Evolutionary conservation across 2,888 invertebrate species (phyloP), one percentile per base, ranked within the genome.

Genomic region (Oscheius myriophilus): DNA sequence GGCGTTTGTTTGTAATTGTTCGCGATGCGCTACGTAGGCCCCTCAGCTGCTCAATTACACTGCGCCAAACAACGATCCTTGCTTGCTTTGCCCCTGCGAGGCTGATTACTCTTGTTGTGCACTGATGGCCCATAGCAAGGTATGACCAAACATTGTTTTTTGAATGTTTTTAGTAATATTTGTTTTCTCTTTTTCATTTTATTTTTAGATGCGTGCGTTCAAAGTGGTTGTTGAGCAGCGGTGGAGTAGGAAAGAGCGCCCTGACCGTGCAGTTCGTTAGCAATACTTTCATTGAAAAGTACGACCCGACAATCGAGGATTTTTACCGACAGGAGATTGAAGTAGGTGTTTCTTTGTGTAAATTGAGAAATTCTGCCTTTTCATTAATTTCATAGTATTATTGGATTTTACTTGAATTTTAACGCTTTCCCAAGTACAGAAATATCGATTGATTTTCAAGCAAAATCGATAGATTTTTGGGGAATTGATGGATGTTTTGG

Each of bases 321-420:
- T 98, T 98, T 90, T 98, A 98, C 90, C 91, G 97, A 76, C 98
- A 98, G 90, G 97, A 98, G 90, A 98, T 98, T 87, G 97, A 97
- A 90, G 86, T 83, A 25, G 51, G 67, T 64, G n/a, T n/a, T n/a
- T n/a, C 49, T 55, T 59, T 55, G n/a, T n/a, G n/a, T n/a, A n/a
- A n/a, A 39, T 51, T 39, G 21, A 45, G 21, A 23, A n/a, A 41
- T 42, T 46, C 33, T 9, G 33, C 33, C 33, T 33, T 33, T 33
- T n/a, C n/a, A n/a, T n/a, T n/a, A n/a, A n/a, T n/a, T n/a, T n/a
- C n/a, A n/a, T n/a, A n/a, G n/a, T n/a, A n/a, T n/a, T n/a, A n/a
- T n/a, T n/a, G n/a, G n/a, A n/a, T n/a, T n/a, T n/a, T n/a, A n/a
- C n/a, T n/a, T n/a, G n/a, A n/a, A n/a, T n/a, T n/a, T n/a, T n/a